Conservation (phyloP, 64 coral and sea anemone genomes). For the Stylophora pistillata region DNA sequence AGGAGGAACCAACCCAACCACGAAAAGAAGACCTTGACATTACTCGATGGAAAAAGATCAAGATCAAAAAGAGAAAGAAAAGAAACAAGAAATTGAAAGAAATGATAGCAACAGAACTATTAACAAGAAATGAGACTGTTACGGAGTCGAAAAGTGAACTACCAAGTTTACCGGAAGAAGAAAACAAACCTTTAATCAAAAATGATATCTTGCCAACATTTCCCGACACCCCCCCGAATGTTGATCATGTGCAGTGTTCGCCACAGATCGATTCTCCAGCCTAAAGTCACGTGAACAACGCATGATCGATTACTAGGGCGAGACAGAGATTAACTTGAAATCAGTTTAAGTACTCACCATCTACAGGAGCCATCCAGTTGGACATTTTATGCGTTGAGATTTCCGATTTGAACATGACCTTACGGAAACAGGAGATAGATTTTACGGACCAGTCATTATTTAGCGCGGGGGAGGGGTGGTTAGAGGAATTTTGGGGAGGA, state of each 20-base stretch:
- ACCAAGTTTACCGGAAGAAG: not conserved
- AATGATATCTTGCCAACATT: conserved; percentile 7
- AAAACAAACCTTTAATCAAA: not conserved
- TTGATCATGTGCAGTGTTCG: not conserved
- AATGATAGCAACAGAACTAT: not conserved
- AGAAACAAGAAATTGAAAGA: not conserved
- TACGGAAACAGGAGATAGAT: too few relatives aligned
- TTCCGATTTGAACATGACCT: too few relatives aligned
- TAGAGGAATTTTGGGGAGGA: too few relatives aligned
- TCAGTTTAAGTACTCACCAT: too few relatives aligned
- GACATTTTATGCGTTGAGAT: too few relatives aligned
- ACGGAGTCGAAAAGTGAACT: not conserved
- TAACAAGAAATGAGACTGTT: not conserved
- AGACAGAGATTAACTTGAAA: too few relatives aligned
- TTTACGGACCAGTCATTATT: too few relatives aligned
- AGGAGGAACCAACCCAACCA: not conserved
- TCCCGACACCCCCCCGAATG: not conserved
- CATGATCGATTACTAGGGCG: not conserved
- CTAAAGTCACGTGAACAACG: not conserved
- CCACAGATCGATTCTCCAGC: not conserved
- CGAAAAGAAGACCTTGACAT: not conserved
- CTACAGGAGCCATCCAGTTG: too few relatives aligned
- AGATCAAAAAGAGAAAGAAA: not conserved
- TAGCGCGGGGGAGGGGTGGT: too few relatives aligned
- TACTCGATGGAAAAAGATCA: not conserved